phyloP scores from a whole-genome alignment of 53 echinoderm and acorn worm species.

The Stichopus horrens region DNA sequence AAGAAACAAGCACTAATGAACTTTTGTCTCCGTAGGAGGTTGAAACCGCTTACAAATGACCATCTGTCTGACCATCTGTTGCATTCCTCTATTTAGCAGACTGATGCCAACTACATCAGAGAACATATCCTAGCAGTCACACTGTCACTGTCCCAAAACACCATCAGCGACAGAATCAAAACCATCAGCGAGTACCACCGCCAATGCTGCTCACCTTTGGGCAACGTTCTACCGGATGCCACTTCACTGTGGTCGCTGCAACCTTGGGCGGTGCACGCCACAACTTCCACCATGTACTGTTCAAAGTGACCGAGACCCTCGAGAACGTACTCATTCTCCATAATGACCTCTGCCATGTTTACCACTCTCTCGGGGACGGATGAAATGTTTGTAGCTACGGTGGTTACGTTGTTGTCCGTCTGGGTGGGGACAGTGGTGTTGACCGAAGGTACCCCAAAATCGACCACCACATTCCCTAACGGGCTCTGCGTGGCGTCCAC shows the following conservation, averaged over 20 bases:
- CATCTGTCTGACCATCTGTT: too few species aligned
- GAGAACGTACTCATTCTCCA: slow-evolving; percentile 49
- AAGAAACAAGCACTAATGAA: too few species aligned
- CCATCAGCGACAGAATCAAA: neutral
- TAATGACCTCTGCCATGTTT: slow-evolving; percentile 48
- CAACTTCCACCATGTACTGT: slow-evolving; percentile 71
- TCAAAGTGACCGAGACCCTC: slow-evolving; percentile 73
- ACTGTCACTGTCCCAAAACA: neutral
- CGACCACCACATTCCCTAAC: neutral
- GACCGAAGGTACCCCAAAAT: neutral
- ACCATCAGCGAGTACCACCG: neutral
- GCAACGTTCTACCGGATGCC: slow-evolving; percentile 72
- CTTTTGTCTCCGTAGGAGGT: too few species aligned
- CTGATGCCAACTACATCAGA: too few species aligned
- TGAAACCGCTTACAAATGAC: too few species aligned
- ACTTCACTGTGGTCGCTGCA: slow-evolving; percentile 59
- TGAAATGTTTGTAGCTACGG: neutral
- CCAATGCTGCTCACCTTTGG: slow-evolving; percentile 58
- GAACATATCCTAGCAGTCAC: too few species aligned
- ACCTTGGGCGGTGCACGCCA: slow-evolving; percentile 65
- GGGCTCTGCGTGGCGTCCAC: slow-evolving; percentile 8
- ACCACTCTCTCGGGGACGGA: neutral
- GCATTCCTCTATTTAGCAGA: too few species aligned
- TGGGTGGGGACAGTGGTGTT: neutral
- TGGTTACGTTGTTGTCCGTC: neutral